Evolutionary conservation across 1,140 invertebrate genomes (phyloP).

Genomic region (Venturia canescens): DNA sequence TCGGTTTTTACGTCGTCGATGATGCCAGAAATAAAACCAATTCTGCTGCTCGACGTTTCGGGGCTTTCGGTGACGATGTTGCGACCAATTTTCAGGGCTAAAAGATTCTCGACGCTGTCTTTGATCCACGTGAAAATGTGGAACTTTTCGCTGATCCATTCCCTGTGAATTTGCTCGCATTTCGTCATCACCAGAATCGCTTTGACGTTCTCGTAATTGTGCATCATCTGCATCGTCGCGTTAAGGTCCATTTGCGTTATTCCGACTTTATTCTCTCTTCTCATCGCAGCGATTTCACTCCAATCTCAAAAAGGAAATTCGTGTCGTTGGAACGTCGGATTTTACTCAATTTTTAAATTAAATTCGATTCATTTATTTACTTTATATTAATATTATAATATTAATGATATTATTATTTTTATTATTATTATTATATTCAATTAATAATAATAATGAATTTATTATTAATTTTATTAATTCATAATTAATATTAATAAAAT

Average conservation of each 20-base stretch:
- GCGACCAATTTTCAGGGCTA: constrained; percentile 53
- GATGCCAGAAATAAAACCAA: constrained; percentile 55
- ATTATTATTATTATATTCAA: too few relatives aligned
- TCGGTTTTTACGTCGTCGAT: constrained; percentile 53
- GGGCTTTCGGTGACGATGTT: constrained; percentile 9
- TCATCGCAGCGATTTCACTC: constrained; percentile 57
- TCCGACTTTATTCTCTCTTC: constrained; percentile 64
- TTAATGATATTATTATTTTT: too few relatives aligned
- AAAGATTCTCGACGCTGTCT: constrained; percentile 57
- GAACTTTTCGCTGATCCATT: constrained; percentile 64
- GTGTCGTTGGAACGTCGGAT: too few relatives aligned
- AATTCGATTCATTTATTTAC: too few relatives aligned
- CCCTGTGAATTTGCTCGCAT: constrained; percentile 56
- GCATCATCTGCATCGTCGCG: constrained; percentile 61
- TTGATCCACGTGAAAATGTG: constrained; percentile 61
- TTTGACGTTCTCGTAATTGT: constrained; percentile 61
- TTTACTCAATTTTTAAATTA: too few relatives aligned
- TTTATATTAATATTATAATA: too few relatives aligned
- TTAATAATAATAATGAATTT: too few relatives aligned
- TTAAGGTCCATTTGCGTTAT: constrained; percentile 64
- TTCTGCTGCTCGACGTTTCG: constrained; percentile 49
- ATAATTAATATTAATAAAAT: too few relatives aligned
- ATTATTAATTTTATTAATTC: too few relatives aligned
- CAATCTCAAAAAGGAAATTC: constrained; percentile 52
- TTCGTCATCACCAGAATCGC: constrained; percentile 59